These are phyloP conservation scores for Coregonus clupeaformis DNA, from an alignment of 2,113 vertebrate genomes.

Conservation along the genomic window DNA sequence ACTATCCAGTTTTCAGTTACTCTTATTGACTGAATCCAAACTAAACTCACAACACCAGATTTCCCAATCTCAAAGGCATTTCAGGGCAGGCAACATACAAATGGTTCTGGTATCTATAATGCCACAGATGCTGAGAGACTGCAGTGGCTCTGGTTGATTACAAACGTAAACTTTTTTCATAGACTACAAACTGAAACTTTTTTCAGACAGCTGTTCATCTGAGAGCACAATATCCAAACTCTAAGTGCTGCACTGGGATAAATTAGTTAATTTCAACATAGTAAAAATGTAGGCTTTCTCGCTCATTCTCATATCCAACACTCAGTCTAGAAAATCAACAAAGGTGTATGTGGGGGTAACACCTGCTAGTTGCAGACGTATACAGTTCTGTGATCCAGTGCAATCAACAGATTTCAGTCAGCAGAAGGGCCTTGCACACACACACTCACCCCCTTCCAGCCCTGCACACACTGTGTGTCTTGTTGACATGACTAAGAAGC, in stretches of 20 bases:
- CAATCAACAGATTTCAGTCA: too few species aligned
- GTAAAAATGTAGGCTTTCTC: not conserved
- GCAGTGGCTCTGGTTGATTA: constrained; percentile 1
- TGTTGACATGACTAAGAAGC: constrained; percentile 80
- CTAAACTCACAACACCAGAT: not conserved
- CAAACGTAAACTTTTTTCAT: not conserved
- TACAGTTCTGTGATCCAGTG: too few species aligned
- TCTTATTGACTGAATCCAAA: not conserved
- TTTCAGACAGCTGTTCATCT: not conserved
- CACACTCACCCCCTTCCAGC: constrained; percentile 75
- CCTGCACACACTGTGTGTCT: constrained; percentile 72
- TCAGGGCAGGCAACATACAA: not conserved
- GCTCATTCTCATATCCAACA: not conserved
- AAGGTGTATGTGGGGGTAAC: not conserved
- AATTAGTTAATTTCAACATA: not conserved
- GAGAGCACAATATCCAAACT: not conserved
- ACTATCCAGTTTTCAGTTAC: not conserved
- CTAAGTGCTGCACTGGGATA: not conserved
- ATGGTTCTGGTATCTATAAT: not conserved
- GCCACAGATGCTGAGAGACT: not conserved
- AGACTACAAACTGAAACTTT: not conserved
- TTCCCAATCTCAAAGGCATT: not conserved
- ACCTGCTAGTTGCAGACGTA: not conserved
- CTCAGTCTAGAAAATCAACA: too few species aligned
- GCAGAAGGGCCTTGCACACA: too few species aligned